Conservation (phyloP, 2,888 invertebrate species). For the Drosophila multiciliata region DNA sequence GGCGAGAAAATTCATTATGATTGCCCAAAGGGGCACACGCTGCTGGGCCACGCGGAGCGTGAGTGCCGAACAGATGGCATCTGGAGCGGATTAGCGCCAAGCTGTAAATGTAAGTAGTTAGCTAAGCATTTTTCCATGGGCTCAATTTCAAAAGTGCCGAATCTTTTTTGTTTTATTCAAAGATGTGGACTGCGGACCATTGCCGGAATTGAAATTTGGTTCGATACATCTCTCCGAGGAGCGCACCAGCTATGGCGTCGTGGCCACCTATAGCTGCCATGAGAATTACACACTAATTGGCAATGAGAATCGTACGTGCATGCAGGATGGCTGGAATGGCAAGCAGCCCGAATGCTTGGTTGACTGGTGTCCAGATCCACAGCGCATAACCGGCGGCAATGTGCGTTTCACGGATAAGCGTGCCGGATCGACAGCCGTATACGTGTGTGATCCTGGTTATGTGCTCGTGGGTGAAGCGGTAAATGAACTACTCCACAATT, state of each 20-base stretch:
- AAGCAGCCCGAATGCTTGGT: constrained; percentile 92
- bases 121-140: neutral
- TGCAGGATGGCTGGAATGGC: constrained; percentile 92
- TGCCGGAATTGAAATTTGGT: constrained; percentile 90
- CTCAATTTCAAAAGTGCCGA: neutral
- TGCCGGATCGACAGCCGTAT: constrained; percentile 92
- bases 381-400: constrained; percentile 90
- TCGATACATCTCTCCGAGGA: constrained; percentile 88
- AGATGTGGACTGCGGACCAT: constrained; percentile 93
- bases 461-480: constrained; percentile 93
- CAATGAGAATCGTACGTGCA: constrained; percentile 89
- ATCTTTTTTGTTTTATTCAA: neutral
- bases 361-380: constrained; percentile 95
- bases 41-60: constrained; percentile 89
- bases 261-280: constrained; percentile 91
- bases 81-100: constrained; percentile 93
- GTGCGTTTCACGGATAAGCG: constrained; percentile 90
- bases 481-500: constrained; percentile 78
- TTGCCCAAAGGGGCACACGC: constrained; percentile 93
- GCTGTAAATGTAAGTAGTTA: constrained; percentile 92
- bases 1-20: constrained; percentile 90
- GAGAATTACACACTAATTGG: constrained; percentile 95
- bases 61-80: constrained; percentile 91
- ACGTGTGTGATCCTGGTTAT: constrained; percentile 93
- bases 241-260: constrained; percentile 92